These are phyloP conservation scores for Aradophagus sp. DNA, from an alignment of 1,140 invertebrate genomes.

Conservation along the genomic window DNA sequence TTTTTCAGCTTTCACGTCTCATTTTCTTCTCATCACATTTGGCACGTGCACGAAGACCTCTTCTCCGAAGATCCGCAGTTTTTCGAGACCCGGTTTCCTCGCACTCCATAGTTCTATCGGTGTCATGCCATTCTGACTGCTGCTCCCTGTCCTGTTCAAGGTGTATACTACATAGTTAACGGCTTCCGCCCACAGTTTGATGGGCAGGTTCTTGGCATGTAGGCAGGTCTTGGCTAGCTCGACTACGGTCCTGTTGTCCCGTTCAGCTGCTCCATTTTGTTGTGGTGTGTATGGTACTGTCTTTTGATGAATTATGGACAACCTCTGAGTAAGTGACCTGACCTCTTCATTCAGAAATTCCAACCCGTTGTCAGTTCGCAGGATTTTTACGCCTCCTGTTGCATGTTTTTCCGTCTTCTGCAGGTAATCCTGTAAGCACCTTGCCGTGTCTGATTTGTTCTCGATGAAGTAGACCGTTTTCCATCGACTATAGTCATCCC, in stretches of 20 bases:
- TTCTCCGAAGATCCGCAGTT: conserved; percentile 67
- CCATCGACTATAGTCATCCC: conserved; percentile 69
- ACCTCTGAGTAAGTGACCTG: conserved; percentile 46
- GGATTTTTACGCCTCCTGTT: not conserved
- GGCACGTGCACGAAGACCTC: conserved; percentile 60
- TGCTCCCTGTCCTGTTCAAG: conserved; percentile 20
- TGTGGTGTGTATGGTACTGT: conserved; percentile 61
- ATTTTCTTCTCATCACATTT: conserved; percentile 60
- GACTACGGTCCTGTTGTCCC: conserved; percentile 61
- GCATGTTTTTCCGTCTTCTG: conserved; percentile 9
- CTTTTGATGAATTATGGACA: conserved; percentile 8
- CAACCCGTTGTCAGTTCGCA: conserved; percentile 71
- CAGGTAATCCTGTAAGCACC: conserved; percentile 56
- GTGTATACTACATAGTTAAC: conserved; percentile 12
- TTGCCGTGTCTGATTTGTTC: conserved; percentile 65
- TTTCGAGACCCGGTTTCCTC: conserved; percentile 49
- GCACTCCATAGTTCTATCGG: conserved; percentile 59
- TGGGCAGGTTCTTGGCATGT: conserved; percentile 2
- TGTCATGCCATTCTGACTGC: conserved; percentile 36
- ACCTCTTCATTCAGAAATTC: conserved; percentile 68
- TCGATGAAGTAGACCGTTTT: conserved; percentile 67
- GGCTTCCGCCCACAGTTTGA: conserved; percentile 21
- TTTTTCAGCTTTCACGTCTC: conserved; percentile 44
- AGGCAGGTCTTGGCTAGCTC: conserved; percentile 40
- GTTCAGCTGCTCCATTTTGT: conserved; percentile 64